A percentile compares a stretch with the other conserved stretches of the same genome.
Conservation (phyloP, 2,113 vertebrate genomes). For the Marmota flaviventris region DNA sequence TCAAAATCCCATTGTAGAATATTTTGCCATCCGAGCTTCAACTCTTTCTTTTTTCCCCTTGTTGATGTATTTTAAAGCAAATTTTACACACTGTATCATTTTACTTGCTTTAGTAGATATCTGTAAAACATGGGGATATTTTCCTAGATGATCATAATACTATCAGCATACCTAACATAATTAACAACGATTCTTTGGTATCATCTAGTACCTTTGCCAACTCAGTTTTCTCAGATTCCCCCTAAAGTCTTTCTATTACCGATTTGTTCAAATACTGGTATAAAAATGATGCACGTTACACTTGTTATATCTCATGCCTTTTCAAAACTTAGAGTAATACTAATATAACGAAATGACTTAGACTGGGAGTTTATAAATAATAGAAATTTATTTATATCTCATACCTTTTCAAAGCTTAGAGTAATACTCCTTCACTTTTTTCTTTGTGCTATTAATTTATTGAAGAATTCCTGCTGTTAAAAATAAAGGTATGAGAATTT, state of each 20-base stretch:
- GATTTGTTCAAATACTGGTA: background rate
- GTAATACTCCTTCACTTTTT: background rate
- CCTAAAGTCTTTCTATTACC: background rate
- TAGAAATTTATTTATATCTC: no score
- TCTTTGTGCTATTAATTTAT: background rate
- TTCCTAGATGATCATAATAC: background rate
- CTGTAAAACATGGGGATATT: background rate
- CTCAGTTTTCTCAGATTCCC: background rate
- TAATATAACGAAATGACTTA: background rate
- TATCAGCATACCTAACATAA: background rate
- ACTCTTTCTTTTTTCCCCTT: background rate
- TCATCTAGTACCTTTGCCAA: background rate
- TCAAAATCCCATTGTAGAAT: background rate
- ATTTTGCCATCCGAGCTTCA: background rate
- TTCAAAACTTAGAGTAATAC: constrained; percentile 29
- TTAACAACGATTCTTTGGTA: background rate
- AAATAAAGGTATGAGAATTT: constrained; percentile 11
- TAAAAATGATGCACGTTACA: background rate
- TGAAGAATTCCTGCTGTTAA: constrained; percentile 11
- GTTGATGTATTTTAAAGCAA: constrained; percentile 17
- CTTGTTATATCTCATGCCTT: background rate
- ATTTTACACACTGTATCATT: background rate
- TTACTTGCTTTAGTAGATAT: constrained; percentile 6
- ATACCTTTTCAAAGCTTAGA: no score
- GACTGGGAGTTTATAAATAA: no score